These are phyloP conservation scores for Drosophila helvetica DNA, from an alignment of 2,888 invertebrate species.

Conservation along the genomic window DNA sequence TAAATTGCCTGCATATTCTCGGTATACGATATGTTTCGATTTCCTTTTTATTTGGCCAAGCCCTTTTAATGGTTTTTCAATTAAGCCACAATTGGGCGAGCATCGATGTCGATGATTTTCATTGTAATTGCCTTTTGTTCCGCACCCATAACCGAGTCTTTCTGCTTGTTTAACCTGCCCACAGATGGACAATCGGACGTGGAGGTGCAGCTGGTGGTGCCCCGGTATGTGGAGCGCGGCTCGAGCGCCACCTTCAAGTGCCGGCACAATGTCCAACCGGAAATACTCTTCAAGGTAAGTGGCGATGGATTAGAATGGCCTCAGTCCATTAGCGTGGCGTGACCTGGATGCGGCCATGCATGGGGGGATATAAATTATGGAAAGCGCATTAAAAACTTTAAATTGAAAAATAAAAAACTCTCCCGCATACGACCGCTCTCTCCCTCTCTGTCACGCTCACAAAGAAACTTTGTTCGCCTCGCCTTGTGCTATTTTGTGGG, in stretches of 20 bases:
- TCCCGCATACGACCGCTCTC: background rate
- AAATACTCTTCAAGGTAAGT: slow-evolving; percentile 91
- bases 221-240: slow-evolving; percentile 89
- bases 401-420: slow-evolving; percentile 56
- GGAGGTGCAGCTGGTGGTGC: slow-evolving; percentile 88
- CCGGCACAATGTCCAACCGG: slow-evolving; percentile 90
- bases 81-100: slow-evolving; percentile 60
- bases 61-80: slow-evolving; percentile 66
- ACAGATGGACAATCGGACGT: slow-evolving; percentile 85
- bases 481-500: slow-evolving; percentile 58
- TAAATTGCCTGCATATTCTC: slow-evolving; percentile 49
- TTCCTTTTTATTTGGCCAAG: slow-evolving; percentile 21
- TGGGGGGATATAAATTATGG: slow-evolving; percentile 43
- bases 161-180: slow-evolving; percentile 33
- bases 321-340: slow-evolving; percentile 9
- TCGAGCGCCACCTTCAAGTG: slow-evolving; percentile 89
- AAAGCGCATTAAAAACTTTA: slow-evolving; percentile 49
- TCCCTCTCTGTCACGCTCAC: slow-evolving; percentile 9
- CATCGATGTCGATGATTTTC: slow-evolving; percentile 22
- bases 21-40: slow-evolving; percentile 4
- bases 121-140: slow-evolving; percentile 24
- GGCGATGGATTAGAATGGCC: slow-evolving; percentile 13
- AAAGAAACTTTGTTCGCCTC: slow-evolving; percentile 54
- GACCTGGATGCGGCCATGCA: slow-evolving; percentile 11
- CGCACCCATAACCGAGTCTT: background rate